Evolutionary conservation across 1,140 invertebrate genomes (phyloP).

Genomic region (Palaemon carinicauda): DNA sequence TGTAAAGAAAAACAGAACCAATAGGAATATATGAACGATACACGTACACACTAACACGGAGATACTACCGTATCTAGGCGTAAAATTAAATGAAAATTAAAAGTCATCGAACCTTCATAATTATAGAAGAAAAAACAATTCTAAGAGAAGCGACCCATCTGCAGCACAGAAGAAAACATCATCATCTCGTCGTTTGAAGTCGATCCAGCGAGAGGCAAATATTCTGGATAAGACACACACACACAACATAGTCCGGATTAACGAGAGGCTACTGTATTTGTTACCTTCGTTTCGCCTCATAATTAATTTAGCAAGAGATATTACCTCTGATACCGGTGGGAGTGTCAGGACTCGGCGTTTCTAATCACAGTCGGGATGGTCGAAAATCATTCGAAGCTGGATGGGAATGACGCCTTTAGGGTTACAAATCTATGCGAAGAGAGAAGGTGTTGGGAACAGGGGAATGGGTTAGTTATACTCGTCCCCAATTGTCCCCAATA

Average conservation of each 20-base stretch:
- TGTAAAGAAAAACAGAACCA: too few species aligned
- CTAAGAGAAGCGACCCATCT: too few species aligned
- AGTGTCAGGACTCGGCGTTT: not conserved
- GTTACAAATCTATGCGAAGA: not conserved
- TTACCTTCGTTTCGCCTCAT: slow-evolving; percentile 41
- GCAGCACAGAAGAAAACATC: not conserved
- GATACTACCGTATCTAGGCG: too few species aligned
- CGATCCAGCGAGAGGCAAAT: not conserved
- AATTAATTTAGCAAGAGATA: slow-evolving; percentile 51
- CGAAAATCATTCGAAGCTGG: not conserved
- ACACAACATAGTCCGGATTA: not conserved
- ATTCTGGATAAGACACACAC: too few species aligned
- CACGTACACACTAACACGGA: too few species aligned
- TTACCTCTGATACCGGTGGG: slow-evolving; percentile 50
- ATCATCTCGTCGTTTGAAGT: not conserved
- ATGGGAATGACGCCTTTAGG: not conserved
- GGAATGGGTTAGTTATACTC: not conserved
- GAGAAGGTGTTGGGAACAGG: not conserved
- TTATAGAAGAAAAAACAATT: too few species aligned
- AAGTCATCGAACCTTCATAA: too few species aligned
- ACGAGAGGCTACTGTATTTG: slow-evolving; percentile 18
- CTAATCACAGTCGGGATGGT: slow-evolving; percentile 29
- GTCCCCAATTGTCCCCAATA: too few species aligned
- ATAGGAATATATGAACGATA: not conserved
- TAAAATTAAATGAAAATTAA: too few species aligned